Evolutionary conservation across 1,140 invertebrate genomes (phyloP), one percentile per base, ranked within the genome.

Genomic region (Zaprionus vittiger): DNA sequence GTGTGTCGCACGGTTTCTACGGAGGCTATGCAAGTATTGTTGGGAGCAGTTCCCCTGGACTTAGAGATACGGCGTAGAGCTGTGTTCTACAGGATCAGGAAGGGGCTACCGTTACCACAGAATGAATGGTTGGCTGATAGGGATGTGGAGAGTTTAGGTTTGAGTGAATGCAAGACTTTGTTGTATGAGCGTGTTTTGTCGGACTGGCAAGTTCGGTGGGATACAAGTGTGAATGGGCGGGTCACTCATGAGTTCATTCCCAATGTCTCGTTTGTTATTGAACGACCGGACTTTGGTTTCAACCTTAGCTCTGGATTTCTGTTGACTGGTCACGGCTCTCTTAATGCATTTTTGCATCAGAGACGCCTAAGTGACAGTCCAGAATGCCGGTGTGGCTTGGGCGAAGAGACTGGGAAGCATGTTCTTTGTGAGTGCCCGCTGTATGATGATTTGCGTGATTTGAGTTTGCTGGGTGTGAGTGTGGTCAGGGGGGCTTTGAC

Each of bases 371-470:
- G 9, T 24, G 52, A 54, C 11, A 57, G 61, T 34, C 17, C 61
- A 20, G 61, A 65, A 47, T 65, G 69, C 54, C 62, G 3, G 2
- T 71, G 70, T 52, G 62, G 38, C 24, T 26, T 22, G 4, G 17
- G 22, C 12, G 11, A 44, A 1, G 64, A 73, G 71, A 73, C 41
- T 5, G 67, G 31, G 47, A 7, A 20, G 9, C 71, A 68, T 55
- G 56, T 73, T 55, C 64, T 73, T 9, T 73, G 64, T 55, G 64
- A 68, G 31, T 73, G 71, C n/a, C 44, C 56, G 28, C 4, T 67
- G 28, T 73, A 73, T 31, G 34, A 44, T 2, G 70, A 66, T 52
- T 26, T 60, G 15, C 38, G 41, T 5, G 22, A 9, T 1, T 56
- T 47, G 61, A 60, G 38, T 56, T 28, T 5, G 26, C 26, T 6